phyloP scores from a whole-genome alignment of 2,888 invertebrate genomes.

The Agrochola lychnidis region DNA sequence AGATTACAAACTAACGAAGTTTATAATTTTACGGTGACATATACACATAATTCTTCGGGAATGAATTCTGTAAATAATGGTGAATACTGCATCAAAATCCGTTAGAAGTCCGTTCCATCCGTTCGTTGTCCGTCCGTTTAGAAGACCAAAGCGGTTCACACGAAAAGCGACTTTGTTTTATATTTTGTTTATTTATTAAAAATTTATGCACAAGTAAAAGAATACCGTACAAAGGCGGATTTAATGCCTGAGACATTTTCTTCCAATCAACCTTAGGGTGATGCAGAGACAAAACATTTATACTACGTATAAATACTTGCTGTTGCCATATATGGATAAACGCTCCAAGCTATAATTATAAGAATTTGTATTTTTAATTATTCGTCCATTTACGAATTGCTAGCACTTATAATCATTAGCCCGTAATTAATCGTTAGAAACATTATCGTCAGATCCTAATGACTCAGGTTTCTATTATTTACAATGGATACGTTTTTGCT shows the following conservation, averaged over 20 bases:
- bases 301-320: not conserved
- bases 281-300: no score
- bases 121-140: no score
- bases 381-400: conserved; percentile 36
- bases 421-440: conserved; percentile 29
- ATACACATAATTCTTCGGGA: not conserved
- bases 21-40: no score
- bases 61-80: not conserved
- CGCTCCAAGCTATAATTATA: conserved; percentile 19
- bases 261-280: no score
- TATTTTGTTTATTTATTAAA: no score
- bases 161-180: not conserved
- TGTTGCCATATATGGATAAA: conserved; percentile 14
- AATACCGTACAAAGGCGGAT: no score
- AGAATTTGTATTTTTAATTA: conserved; percentile 17
- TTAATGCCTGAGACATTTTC: no score
- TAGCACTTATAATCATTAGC: conserved; percentile 30
- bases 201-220: no score
- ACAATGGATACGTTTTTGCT: conserved; percentile 33
- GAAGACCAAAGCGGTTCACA: not conserved
- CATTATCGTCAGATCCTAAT: conserved; percentile 31
- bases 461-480: conserved; percentile 30
- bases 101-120: no score
- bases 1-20: no score
- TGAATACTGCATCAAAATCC: no score